A percentile compares a stretch with the other conserved stretches of the same genome.
These are phyloP conservation scores for Nemotelus nigrinus DNA, from an alignment of 2,888 invertebrate species.

Conservation along the genomic window DNA sequence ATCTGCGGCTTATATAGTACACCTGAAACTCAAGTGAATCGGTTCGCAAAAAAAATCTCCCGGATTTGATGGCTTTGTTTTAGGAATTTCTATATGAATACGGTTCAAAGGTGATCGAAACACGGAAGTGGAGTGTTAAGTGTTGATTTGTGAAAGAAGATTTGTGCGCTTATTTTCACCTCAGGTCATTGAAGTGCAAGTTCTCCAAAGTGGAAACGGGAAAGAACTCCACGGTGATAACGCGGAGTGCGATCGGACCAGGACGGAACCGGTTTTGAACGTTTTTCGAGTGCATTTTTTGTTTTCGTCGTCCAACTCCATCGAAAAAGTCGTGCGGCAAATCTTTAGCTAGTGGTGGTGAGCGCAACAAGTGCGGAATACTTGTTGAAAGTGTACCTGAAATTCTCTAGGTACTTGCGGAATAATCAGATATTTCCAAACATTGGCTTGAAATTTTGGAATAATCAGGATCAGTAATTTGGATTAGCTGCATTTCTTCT, in stretches of 20 bases:
- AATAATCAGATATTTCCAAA: no score
- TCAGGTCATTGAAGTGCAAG: slow-evolving; percentile 35
- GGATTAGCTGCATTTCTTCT: no score
- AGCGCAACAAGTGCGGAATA: not conserved
- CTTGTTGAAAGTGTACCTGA: not conserved
- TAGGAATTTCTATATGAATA: not conserved
- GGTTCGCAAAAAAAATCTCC: no score
- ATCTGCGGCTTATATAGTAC: no score
- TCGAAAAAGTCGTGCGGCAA: not conserved
- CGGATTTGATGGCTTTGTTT: no score
- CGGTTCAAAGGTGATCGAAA: not conserved
- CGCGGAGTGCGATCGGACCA: not conserved
- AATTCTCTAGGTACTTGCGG: not conserved
- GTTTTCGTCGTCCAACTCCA: not conserved
- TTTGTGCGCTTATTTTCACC: not conserved
- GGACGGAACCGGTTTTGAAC: slow-evolving; percentile 30
- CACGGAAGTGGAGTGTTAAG: not conserved
- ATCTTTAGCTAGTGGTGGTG: not conserved
- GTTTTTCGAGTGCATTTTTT: slow-evolving; percentile 32
- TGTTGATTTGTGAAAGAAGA: not conserved
- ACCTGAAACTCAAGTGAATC: no score
- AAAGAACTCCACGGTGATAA: slow-evolving; percentile 23
- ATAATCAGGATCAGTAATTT: no score
- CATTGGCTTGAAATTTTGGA: no score
- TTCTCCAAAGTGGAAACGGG: slow-evolving; percentile 31